Conservation (phyloP, 1,140 invertebrate genomes). For the Drosophila miranda region DNA sequence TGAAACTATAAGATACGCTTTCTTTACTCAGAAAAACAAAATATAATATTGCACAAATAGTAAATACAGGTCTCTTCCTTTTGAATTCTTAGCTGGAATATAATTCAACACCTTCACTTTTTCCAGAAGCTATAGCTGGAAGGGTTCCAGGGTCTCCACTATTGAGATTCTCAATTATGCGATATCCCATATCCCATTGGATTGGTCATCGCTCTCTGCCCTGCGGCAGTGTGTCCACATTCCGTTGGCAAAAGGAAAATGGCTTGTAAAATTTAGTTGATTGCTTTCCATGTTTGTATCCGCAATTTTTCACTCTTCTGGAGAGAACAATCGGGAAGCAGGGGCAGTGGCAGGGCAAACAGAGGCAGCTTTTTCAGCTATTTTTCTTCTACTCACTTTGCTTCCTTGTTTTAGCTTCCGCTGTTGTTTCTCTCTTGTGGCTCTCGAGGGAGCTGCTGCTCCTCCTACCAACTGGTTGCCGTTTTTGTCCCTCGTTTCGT, state of each 20-base stretch:
- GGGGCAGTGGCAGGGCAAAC: slow-evolving; percentile 26
- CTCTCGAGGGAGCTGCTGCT: slow-evolving; percentile 16
- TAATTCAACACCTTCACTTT: no score
- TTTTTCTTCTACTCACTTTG: slow-evolving; percentile 64
- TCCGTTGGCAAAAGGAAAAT: slow-evolving; percentile 12
- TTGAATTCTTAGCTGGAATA: no score
- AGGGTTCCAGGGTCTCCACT: not conserved
- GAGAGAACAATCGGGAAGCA: slow-evolving; percentile 19
- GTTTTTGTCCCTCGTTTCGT: slow-evolving; percentile 22
- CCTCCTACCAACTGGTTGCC: no score
- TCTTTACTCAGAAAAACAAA: not conserved
- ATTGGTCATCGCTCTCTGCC: slow-evolving; percentile 16
- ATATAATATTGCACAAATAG: no score
- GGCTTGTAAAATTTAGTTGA: slow-evolving; percentile 43
- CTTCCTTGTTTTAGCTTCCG: slow-evolving; percentile 72
- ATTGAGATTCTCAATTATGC: slow-evolving; percentile 19
- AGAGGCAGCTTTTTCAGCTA: slow-evolving; percentile 40
- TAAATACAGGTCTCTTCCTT: no score
- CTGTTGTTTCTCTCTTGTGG: slow-evolving; percentile 30
- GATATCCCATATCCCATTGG: slow-evolving; percentile 1
- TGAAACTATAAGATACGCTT: slow-evolving; percentile 17
- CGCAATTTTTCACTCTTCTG: slow-evolving; percentile 11
- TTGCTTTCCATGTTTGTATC: slow-evolving; percentile 49
- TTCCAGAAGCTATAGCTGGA: no score
- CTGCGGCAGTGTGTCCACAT: slow-evolving; percentile 19